Evolutionary conservation across 2,113 vertebrate species (phyloP), one percentile per base, ranked within the genome.

Genomic region (Pycnonotus jocosus): DNA sequence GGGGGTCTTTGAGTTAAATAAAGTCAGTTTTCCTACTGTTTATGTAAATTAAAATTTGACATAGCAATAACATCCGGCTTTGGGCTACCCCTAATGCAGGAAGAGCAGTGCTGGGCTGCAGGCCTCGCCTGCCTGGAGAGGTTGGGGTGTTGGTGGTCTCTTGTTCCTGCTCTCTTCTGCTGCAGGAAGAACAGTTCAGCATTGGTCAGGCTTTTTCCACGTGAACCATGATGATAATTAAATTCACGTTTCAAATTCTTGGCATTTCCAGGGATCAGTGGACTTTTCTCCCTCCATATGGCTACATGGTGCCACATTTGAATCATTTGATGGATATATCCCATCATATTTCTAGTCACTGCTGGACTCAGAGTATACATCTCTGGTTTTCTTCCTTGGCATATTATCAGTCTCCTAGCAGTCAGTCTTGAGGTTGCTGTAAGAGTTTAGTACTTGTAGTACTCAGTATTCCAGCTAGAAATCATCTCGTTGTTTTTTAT

Each of bases 191-290:
- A 3, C 31, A 30, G 50, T 11, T 33, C 2, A 8, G 57, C 48
- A 15, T 24, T 11, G 1, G 7, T 16, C 50, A 12, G 40, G 23
- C 24, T 24, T 25, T 33, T 78, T 24, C 30, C 54, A 44, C 28
- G 0, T 37, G 9, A 30, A 45, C 35, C 23, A 1, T 18, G 30
- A 17, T 0, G 2, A 2, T 58, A 30, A 17, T 57, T 27, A 65
- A 78, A 27, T 38, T 20, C 27, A 11, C 2, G 0, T 47, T 87
- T 42, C 38, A 53, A 37, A 33, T 58, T 64, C 17, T 42, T 37
- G 18, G 4, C 42, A 25, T n/a, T 31, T 58, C 27, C n/a, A 37
- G 69, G 2, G 15, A 16, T 23, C 12, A 3, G 17, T 78, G 38
- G 38, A 21, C 7, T 54, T 78, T 62, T 61, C 23, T 50, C 1